Percentiles rank a stretch among this genome's conserved stretches.
Conservation (phyloP, 2,888 invertebrate genomes). For the Cremastobaeus sp. region DNA sequence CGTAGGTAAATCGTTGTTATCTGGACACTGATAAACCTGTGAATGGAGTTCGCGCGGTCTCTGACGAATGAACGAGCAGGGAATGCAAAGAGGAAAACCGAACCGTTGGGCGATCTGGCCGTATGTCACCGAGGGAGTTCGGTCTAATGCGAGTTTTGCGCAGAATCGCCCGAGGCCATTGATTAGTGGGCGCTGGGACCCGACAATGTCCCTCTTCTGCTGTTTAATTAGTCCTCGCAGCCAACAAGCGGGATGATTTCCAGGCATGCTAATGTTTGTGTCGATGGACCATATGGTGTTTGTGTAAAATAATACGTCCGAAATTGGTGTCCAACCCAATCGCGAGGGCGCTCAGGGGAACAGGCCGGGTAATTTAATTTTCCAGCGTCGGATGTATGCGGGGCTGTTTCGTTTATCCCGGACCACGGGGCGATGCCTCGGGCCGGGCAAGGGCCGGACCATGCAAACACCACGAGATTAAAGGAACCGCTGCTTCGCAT, state of each 20-base stretch:
- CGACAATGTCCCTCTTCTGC: background rate
- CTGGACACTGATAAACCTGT: conserved; percentile 79
- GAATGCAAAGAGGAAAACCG: conserved; percentile 62
- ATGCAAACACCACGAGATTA: conserved; percentile 78
- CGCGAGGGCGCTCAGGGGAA: conserved; percentile 26
- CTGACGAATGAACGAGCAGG: conserved; percentile 57
- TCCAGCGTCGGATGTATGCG: conserved; percentile 41
- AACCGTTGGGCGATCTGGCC: conserved; percentile 53
- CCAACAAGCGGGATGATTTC: background rate
- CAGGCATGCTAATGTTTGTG: background rate
- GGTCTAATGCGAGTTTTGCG: conserved; percentile 72
- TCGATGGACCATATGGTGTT: conserved; percentile 29
- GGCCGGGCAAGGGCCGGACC: conserved; percentile 66
- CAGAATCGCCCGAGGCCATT: conserved; percentile 43
- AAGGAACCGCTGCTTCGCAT: conserved; percentile 72
- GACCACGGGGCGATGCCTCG: conserved; percentile 59
- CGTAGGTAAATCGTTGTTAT: conserved; percentile 79
- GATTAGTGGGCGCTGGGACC: conserved; percentile 31
- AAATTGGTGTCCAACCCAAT: conserved; percentile 44
- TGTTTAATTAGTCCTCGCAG: background rate
- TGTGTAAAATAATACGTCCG: conserved; percentile 38
- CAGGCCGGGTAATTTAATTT: conserved; percentile 59
- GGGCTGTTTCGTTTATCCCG: conserved; percentile 68
- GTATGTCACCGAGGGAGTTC: conserved; percentile 55
- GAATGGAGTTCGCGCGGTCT: conserved; percentile 74